A percentile compares a stretch with the other conserved stretches of the same genome.
phyloP scores from a whole-genome alignment of 2,888 invertebrate species.

The Hipparchia sbordonii region DNA sequence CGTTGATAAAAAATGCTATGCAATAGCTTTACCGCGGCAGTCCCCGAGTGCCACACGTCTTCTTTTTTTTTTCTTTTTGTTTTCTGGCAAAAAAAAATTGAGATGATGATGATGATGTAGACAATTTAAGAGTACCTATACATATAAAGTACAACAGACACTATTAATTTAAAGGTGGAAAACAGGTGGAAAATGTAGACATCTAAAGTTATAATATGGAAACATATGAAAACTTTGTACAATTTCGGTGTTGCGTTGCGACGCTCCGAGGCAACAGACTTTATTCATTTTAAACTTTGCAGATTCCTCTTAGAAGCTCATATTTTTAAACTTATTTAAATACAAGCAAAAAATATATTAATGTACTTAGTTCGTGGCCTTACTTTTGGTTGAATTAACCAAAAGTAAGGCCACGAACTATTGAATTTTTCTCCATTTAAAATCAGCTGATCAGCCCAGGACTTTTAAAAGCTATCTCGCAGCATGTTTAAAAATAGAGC shows the following conservation, averaged over 20 bases:
- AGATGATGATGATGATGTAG: not conserved
- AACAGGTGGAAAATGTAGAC: not conserved
- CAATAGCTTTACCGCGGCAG: too few relatives aligned
- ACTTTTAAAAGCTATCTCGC: too few relatives aligned
- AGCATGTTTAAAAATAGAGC: too few relatives aligned
- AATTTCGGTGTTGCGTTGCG: not conserved
- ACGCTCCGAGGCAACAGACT: not conserved
- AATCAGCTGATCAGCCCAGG: too few relatives aligned
- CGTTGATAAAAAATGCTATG: too few relatives aligned
- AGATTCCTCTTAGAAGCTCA: not conserved
- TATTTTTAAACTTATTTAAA: not conserved
- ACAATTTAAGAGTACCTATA: too few relatives aligned
- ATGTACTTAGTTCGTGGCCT: too few relatives aligned
- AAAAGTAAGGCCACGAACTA: too few relatives aligned
- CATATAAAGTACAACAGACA: not conserved
- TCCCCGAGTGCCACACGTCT: too few relatives aligned
- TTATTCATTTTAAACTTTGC: not conserved
- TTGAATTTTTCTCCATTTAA: too few relatives aligned
- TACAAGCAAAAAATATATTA: not conserved
- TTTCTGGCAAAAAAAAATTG: not conserved
- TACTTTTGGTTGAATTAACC: too few relatives aligned
- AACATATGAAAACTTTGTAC: conserved; percentile 5
- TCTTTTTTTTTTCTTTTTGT: too few relatives aligned
- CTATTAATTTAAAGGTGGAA: not conserved
- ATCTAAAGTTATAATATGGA: not conserved